A percentile compares a stretch with the other conserved stretches of the same genome.
These are phyloP conservation scores for Microplitis manilae DNA, from an alignment of 2,888 invertebrate species.

Conservation along the genomic window DNA sequence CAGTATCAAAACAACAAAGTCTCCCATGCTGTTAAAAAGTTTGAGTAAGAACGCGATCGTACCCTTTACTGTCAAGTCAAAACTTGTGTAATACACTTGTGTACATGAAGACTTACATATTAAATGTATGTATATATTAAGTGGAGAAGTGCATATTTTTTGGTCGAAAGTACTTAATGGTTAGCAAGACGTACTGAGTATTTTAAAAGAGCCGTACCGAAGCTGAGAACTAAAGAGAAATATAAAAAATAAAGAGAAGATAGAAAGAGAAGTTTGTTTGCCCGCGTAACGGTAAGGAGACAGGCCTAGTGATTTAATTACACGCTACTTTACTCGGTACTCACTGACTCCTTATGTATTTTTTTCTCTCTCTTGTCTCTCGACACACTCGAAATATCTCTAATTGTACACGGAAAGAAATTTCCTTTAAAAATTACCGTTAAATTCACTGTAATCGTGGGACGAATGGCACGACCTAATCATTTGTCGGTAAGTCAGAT, in stretches of 20 bases:
- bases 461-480: no score
- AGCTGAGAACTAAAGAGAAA: no score
- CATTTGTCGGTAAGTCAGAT: no score
- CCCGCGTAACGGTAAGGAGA: slow-evolving; percentile 41
- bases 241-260: slow-evolving; percentile 6
- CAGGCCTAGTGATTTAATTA: slow-evolving; percentile 44
- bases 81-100: slow-evolving; percentile 43
- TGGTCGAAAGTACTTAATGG: no score
- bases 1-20: slow-evolving; percentile 16
- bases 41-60: slow-evolving; percentile 12
- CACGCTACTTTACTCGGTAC: slow-evolving; percentile 39
- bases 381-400: slow-evolving; percentile 38
- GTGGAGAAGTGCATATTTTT: no score
- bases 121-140: background rate
- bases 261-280: slow-evolving; percentile 20
- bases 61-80: slow-evolving; percentile 30
- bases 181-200: no score
- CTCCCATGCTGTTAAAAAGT: background rate
- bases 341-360: slow-evolving; percentile 28
- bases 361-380: slow-evolving; percentile 16
- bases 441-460: no score
- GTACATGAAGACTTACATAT: slow-evolving; percentile 21
- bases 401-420: no score
- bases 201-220: no score
- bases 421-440: no score